These are phyloP conservation scores for Chlorops oryzae DNA, from an alignment of 1,140 invertebrate species.

Conservation along the genomic window DNA sequence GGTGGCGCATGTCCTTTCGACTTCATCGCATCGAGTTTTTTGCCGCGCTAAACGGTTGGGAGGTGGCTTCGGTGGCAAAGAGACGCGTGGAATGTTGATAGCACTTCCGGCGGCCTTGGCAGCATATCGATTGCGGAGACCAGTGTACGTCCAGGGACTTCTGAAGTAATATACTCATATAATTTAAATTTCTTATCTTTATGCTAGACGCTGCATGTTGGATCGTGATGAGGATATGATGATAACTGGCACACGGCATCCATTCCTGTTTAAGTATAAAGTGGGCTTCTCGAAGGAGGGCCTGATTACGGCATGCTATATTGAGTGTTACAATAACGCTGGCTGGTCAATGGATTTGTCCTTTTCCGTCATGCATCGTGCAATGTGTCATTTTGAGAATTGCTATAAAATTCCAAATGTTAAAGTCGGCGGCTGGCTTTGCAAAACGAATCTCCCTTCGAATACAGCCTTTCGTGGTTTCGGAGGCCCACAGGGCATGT, in stretches of 20 bases:
- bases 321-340: slow-evolving; percentile 75
- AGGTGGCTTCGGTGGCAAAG: slow-evolving; percentile 95
- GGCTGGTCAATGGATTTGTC: slow-evolving; percentile 84
- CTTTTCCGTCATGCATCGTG: slow-evolving; percentile 67
- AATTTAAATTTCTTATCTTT: too few species aligned
- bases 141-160: too few species aligned
- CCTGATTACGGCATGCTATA: slow-evolving; percentile 62
- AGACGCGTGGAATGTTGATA: slow-evolving; percentile 62
- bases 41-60: slow-evolving; percentile 80
- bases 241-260: slow-evolving; percentile 80
- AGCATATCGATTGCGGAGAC: slow-evolving; percentile 64
- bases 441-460: slow-evolving; percentile 80
- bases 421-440: slow-evolving; percentile 61
- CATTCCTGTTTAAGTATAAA: slow-evolving; percentile 82
- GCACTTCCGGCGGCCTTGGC: slow-evolving; percentile 65
- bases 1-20: slow-evolving; percentile 64
- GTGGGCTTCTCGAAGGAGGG: slow-evolving; percentile 72
- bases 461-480: slow-evolving; percentile 90
- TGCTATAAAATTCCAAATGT: slow-evolving; percentile 68
- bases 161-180: too few species aligned
- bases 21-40: slow-evolving; percentile 70
- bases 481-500: slow-evolving; percentile 86
- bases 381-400: slow-evolving; percentile 76
- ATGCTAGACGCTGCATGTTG: slow-evolving; percentile 81
- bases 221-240: slow-evolving; percentile 94